Evolutionary conservation across 2,888 invertebrate species (phyloP), one percentile per base, ranked within the genome.

Genomic region (Hypolimnas misippus): DNA sequence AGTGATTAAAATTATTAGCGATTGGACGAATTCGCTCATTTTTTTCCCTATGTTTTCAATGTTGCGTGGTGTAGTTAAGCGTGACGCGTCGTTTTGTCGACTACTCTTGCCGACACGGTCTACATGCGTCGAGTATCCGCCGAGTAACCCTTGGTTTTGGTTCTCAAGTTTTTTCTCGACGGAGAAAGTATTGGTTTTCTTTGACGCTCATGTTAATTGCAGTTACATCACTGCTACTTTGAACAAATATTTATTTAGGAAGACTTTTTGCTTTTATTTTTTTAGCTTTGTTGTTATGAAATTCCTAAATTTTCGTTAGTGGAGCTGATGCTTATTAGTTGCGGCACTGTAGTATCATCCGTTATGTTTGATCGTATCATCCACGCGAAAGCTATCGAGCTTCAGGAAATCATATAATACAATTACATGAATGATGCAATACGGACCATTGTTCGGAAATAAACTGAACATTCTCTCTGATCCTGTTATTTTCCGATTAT

Each of bases 51-150:
- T 74, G 74, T 81, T 84, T 83, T 79, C 73, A 79, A 74, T 73
- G 77, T 86, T 82, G 84, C 84, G 83, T 85, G 82, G 81, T 71
- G 82, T 83, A 82, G 84, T 88, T 87, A 75, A 81, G 86, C 87
- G 86, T 89, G 85, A 90, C 86, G 83, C 78, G 76, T 77, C 84
- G 84, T 87, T 90, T 88, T 88, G 87, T 87, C 84, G 82, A 79
- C 78, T 79, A 79, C 81, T 84, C 83, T 85, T 85, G 82, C 79
- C 83, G 88, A 88, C 84, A 83, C 90, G 90, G 90, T 91, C 90
- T 90, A 89, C 76, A 90, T 89, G 84, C 83, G 76, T 66, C 70
- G 62, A 78, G 80, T 78, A 87, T 87, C 87, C 84, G 82, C 73
- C 78, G 79, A 73, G 76, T 81, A 82, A 87, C 85, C 86, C 82